Evolutionary conservation across 2,797 vertebrate genomes (phyloP).

Genomic region (Potorous gilbertii): DNA sequence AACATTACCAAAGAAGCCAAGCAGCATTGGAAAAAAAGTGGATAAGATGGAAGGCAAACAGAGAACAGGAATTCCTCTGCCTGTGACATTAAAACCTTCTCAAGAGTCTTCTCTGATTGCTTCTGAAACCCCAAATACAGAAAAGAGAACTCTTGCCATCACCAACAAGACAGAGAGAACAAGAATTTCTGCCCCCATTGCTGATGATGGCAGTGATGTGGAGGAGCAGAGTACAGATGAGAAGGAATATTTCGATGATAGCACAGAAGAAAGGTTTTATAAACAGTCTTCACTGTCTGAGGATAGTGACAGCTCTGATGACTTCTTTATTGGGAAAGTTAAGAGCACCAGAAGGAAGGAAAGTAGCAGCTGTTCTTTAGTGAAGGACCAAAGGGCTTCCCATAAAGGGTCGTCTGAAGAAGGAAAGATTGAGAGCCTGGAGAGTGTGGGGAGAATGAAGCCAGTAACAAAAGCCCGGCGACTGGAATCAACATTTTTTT

Average conservation of each 20-base stretch:
- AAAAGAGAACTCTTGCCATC: slow-evolving; percentile 60
- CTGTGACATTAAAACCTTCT: slow-evolving; percentile 48
- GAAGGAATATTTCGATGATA: slow-evolving; percentile 96
- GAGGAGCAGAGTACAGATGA: slow-evolving; percentile 85
- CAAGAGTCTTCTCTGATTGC: slow-evolving; percentile 32
- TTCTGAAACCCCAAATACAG: slow-evolving; percentile 53
- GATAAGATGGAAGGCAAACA: slow-evolving; percentile 48
- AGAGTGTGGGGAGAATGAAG: slow-evolving; percentile 49
- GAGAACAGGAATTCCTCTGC: slow-evolving; percentile 22
- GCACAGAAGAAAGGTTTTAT: slow-evolving; percentile 96
- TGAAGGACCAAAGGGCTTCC: slow-evolving; percentile 61
- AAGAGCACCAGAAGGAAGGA: slow-evolving; percentile 90
- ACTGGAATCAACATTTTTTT: slow-evolving; percentile 91
- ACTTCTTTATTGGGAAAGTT: slow-evolving; percentile 97
- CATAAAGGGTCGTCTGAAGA: slow-evolving; percentile 57
- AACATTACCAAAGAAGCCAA: slow-evolving; percentile 62
- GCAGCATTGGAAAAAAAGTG: slow-evolving; percentile 51
- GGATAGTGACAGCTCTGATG: slow-evolving; percentile 87
- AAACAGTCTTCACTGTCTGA: slow-evolving; percentile 94
- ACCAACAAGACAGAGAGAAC: slow-evolving; percentile 26
- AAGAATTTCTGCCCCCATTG: not conserved
- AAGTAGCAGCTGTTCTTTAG: slow-evolving; percentile 60
- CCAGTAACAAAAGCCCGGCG: slow-evolving; percentile 77
- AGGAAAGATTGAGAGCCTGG: not conserved
- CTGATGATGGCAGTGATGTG: slow-evolving; percentile 81